These are phyloP conservation scores for Xylota segnis DNA, from an alignment of 2,888 invertebrate genomes.

Conservation along the genomic window DNA sequence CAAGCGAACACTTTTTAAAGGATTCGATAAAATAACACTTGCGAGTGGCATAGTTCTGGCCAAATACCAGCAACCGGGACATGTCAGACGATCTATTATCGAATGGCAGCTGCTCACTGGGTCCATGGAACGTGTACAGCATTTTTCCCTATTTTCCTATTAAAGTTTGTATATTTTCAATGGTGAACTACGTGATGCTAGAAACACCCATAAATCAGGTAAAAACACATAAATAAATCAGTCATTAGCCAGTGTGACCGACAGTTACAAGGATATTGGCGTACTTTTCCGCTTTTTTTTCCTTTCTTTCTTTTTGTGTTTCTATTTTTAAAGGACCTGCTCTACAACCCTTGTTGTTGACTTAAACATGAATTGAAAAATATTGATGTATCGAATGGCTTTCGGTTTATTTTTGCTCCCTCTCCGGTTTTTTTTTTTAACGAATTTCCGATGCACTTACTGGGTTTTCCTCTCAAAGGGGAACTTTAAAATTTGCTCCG, in stretches of 20 bases:
- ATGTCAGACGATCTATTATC: slow-evolving; percentile 70
- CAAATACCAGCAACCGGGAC: slow-evolving; percentile 42
- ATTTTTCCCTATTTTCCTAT: slow-evolving; percentile 59
- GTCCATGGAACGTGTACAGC: slow-evolving; percentile 63
- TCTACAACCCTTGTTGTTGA: slow-evolving; percentile 57
- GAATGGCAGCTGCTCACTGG: slow-evolving; percentile 65
- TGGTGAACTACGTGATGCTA: slow-evolving; percentile 58
- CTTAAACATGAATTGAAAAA: slow-evolving; percentile 36
- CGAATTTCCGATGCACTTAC: slow-evolving; percentile 24
- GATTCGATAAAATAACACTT: slow-evolving; percentile 58
- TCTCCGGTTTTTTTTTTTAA: background rate
- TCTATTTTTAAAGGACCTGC: slow-evolving; percentile 39
- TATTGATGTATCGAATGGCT: slow-evolving; percentile 45
- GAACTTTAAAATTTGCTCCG: slow-evolving; percentile 40
- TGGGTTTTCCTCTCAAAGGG: slow-evolving; percentile 1
- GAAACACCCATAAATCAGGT: slow-evolving; percentile 70
- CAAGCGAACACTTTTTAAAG: slow-evolving; percentile 46
- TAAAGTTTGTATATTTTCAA: slow-evolving; percentile 68
- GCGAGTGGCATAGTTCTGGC: slow-evolving; percentile 19
- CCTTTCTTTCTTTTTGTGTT: slow-evolving; percentile 1
- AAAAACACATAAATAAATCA: slow-evolving; percentile 73
- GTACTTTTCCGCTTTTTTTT: slow-evolving; percentile 34
- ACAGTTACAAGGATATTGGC: slow-evolving; percentile 67
- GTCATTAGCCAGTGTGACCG: slow-evolving; percentile 73
- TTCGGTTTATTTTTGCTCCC: no score